Evolutionary conservation across 2,888 invertebrate species (phyloP).

Genomic region (Philaethria dido): DNA sequence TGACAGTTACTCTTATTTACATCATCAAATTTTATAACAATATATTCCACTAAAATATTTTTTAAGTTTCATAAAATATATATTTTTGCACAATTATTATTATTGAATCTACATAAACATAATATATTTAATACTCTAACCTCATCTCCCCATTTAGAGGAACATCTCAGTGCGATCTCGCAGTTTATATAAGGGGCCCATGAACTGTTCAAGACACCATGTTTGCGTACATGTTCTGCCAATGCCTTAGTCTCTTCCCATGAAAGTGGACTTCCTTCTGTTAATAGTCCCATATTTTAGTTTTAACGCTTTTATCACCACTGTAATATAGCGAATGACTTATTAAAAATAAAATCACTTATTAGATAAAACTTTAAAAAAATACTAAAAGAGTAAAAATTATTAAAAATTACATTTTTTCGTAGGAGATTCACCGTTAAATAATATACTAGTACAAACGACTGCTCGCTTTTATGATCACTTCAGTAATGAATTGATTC

Average conservation of each 20-base stretch:
- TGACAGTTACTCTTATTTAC: conserved; percentile 92
- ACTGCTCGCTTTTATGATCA: conserved; percentile 2
- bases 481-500: conserved; percentile 14
- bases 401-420: too few species aligned
- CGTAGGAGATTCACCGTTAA: not conserved
- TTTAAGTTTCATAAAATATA: too few species aligned
- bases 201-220: conserved; percentile 98
- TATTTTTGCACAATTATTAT: too few species aligned
- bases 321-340: not conserved
- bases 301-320: not conserved
- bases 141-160: conserved; percentile 99
- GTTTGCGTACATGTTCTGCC: conserved; percentile 95
- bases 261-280: conserved; percentile 95
- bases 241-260: conserved; percentile 96
- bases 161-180: conserved; percentile 94
- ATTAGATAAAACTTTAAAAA: not conserved
- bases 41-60: conserved; percentile 92
- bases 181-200: conserved; percentile 94
- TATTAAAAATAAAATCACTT: not conserved
- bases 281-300: conserved; percentile 93
- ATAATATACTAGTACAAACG: not conserved
- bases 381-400: too few species aligned
- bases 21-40: conserved; percentile 97
- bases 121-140: too few species aligned
- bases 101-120: too few species aligned